phyloP scores from a whole-genome alignment of 2,888 invertebrate genomes.

The Orgyia antiqua region DNA sequence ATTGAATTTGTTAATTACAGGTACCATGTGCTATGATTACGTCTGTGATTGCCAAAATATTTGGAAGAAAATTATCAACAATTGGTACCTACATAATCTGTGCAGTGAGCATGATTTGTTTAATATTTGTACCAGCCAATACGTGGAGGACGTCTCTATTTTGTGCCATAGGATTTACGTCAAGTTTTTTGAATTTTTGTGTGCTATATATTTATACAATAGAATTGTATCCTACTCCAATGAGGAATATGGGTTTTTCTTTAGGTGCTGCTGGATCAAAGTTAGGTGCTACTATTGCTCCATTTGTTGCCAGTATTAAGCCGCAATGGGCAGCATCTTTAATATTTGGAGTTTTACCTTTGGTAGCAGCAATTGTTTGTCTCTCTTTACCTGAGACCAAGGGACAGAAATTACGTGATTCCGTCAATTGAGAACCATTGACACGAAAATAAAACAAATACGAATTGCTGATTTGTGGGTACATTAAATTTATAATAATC shows the following conservation, averaged over 20 bases:
- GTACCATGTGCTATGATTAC: conserved; percentile 28
- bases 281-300: conserved; percentile 45
- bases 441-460: too few relatives aligned
- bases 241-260: conserved; percentile 49
- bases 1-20: conserved; percentile 30
- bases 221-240: conserved; percentile 48
- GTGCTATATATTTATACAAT: conserved; percentile 37
- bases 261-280: conserved; percentile 38
- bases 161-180: conserved; percentile 31
- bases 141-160: conserved; percentile 30
- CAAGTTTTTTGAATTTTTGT: conserved; percentile 24
- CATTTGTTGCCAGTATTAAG: conserved; percentile 39
- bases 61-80: conserved; percentile 32
- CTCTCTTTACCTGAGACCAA: conserved; percentile 51
- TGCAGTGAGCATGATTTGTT: conserved; percentile 29
- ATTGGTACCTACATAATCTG: conserved; percentile 21
- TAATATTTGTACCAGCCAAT: conserved; percentile 31
- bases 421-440: conserved; percentile 25
- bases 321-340: conserved; percentile 44
- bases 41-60: conserved; percentile 32
- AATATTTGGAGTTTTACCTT: conserved; percentile 38
- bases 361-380: conserved; percentile 38
- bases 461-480: too few relatives aligned
- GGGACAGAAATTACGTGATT: conserved; percentile 42
- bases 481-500: too few relatives aligned